Evolutionary conservation across 2,888 invertebrate genomes (phyloP), one percentile per base, ranked within the genome.

Genomic region (Gastracanthus pulcherrimus): DNA sequence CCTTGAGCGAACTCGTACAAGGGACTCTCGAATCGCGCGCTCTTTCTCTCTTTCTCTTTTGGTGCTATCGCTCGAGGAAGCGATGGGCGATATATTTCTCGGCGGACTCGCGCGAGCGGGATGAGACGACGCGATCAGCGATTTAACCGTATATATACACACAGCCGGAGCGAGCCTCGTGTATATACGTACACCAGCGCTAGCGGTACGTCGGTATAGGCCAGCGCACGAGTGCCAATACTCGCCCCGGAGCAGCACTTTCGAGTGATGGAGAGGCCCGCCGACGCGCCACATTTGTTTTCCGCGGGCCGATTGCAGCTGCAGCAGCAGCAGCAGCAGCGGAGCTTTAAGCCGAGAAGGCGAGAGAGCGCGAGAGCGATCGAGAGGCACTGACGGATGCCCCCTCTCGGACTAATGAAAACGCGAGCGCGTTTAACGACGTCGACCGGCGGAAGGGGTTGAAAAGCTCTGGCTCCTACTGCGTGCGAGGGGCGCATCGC

Each of bases 241-340:
- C 51, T 31, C 23, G n/a, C 41, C 51, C 19, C 70, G 1, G 19
- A 34, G 11, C 80, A 80, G 78, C 84, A 85, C 86, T 86, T 86
- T 80, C 84, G 84, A n/a, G 85, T 87, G 88, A 88, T 88, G 84
- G 85, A 88, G 81, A 82, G 80, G 79, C 77, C 77, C 80, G 48
- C 83, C 71, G 83, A 87, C 87, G 85, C 84, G 84, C 85, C 82
- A 83, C 87, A 87, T 89, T 89, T 86, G 87, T 89, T 88, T 62
- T 88, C 85, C 85, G 80, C 36, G 34, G 45, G 45, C 34, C 62
- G 62, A 62, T 62, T 62, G 66, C 41, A 55, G 55, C 55, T 23
- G 55, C 55, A 55, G 75, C 70, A 55, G 55, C 19, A n/a, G n/a
- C 19, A 19, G 66, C 41, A 4, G 34, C 41, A 2, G 36, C 58